Evolutionary conservation across 2,888 invertebrate genomes (phyloP), one percentile per base, ranked within the genome.

Genomic region (Scaptomyza parva): DNA sequence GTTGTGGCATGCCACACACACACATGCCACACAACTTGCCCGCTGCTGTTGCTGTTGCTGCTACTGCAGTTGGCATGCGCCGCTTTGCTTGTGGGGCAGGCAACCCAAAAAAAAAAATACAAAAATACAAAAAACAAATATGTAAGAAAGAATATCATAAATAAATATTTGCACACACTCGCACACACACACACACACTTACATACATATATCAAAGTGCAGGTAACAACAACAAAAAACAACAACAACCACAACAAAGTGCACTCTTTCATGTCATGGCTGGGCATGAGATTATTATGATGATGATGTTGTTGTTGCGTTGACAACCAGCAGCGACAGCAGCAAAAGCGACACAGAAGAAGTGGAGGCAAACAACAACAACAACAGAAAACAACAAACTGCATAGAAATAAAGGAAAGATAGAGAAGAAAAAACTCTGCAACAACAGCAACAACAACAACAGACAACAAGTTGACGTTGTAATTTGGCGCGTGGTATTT

Each of bases 401-500:
- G 45, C 57, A 70, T 60, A 70, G 71, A 59, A 71, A 70, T 28
- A 65, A 54, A 65, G 45, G 61, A n/a, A n/a, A n/a, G n/a, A n/a
- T n/a, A n/a, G 2, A 14, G 8, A 26, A 65, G 61, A 76, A 24
- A 70, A 70, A 53, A 59, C 57, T 47, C 26, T 60, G 70, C 67
- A 47, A 24, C 37, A 41, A 37, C 75, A 53, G 41, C 43, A 24
- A 39, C 39, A 45, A 26, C 51, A 33, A 40, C 52, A 48, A 43
- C 55, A 53, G n/a, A 44, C 52, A 45, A 40, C 33, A 63, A 57
- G 67, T 74, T 86, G 77, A 70, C 63, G 61, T 64, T 79, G 83
- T 83, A 85, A 78, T 85, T 86, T 80, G 62, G 63, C 80, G 64
- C 55, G 58, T 64, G 74, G 57, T 76, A 65, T 66, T 37, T 55